Evolutionary conservation across 2,113 vertebrate species (phyloP), one percentile per base, ranked within the genome.

Genomic region (Globicephala melas): DNA sequence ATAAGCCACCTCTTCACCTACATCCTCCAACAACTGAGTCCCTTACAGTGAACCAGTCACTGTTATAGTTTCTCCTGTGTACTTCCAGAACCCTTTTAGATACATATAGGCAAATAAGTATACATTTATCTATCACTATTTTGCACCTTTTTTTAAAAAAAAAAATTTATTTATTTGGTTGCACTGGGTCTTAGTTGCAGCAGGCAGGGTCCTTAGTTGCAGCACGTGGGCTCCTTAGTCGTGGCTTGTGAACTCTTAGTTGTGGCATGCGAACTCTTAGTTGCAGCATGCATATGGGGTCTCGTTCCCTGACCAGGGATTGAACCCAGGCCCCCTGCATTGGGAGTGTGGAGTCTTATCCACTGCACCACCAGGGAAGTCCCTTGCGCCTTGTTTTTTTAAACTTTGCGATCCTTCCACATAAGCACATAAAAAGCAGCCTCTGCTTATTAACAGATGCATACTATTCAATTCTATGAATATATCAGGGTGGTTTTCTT

Each of bases 381-480:
- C 53, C 15, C 15, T 88, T 88, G 17, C 38, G 84, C 58, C 14
- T 50, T 81, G 25, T n/a, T 87, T 87, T 91, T 91, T 92, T 31
- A 73, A 95, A 79, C 47, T 74, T 84, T 87, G 50, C 44, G 70
- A 80, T 74, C n/a, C 50, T 80, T 92, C 28, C 36, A 74, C 0
- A 0, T 58, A 87, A 96, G 58, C 58, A 90, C 8, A 89, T 90
- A 68, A 94, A 95, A 95, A 95, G 65, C 20, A 95, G 36, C 28
- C 68, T 93, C 53, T 47, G 47, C 25, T 94, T 95, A 94, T 68
- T 63, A 95, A 88, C 14, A 92, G 50, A 92, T 79, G 21, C 10
- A 53, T 13, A 80, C 33, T 84, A 90, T 70, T 90, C 36, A 41
- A 76, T 50, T 84, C 26, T 83, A 41, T 79, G 44, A 89, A 36